Base-by-base conservation (phyloP, 2,888 invertebrate species). In the Phytoseiulus persimilis region DNA sequence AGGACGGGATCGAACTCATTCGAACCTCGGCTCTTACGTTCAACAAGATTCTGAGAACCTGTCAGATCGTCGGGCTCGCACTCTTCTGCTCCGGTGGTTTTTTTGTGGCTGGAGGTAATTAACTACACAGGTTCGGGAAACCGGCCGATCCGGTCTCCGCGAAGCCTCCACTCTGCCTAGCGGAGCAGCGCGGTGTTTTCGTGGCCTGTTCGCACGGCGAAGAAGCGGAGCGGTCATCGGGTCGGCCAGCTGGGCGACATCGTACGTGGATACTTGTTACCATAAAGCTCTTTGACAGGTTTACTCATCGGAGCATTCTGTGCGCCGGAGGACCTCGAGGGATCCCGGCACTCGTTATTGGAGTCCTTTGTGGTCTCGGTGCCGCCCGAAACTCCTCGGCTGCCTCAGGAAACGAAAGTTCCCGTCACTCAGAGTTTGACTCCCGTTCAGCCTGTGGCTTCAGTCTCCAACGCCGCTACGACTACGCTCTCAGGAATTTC, bases 241-340 rank as follows among this genome's bases (percentile, higher is more conserved):
- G 46, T 46, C 46, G 46, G 28, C 14, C 65, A 18, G 14, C 65
- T 65, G 23, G 18, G 18, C 65, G 65, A 23, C 65, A 65, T 65
- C 18, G 65, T 65, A 65, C 65, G 65, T 65, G 65, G 65, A 65
- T 6, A 65, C 65, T 65, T 65, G 65, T 65, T 65, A 65, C 65
- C 65, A 65, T 65, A 65, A 65, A 65, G 65, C 65, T 23, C 18
- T 65, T 65, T 65, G 65, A 65, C 65, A 87, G 87, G 87, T 32
- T 87, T 87, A 45, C 87, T 87, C 39, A 87, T 87, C 87, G 87
- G 87, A 31, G 33, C 87, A n/a, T 87, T 87, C 87, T 87, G 87
- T 45, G 31, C 87, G 23, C 45, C 87, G 32, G 87, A 87, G 87
- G 33, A 87, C 39, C 87, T 87, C 39, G 32, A 87, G 39, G 87